phyloP scores from a whole-genome alignment of 2,113 vertebrate genomes.

The Calidris pugnax region DNA sequence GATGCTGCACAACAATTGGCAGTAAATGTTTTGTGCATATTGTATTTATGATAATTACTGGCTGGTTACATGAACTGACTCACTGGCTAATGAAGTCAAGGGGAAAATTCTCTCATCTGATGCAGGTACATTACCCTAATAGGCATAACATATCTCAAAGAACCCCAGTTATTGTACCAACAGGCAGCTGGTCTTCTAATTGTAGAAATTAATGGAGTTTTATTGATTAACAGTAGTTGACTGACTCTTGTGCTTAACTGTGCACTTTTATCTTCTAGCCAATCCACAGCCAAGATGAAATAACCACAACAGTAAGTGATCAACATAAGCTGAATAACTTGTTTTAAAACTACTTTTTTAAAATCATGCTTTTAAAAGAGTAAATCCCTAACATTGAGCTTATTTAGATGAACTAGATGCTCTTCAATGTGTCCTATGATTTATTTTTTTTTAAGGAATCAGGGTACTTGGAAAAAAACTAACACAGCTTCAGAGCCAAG shows the following conservation, averaged over 20 bases:
- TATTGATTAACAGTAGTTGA: not conserved
- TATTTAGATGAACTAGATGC: not conserved
- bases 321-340: not conserved
- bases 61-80: not conserved
- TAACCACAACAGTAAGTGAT: not conserved
- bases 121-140: not conserved
- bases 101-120: not conserved
- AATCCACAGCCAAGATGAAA: not conserved
- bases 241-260: not conserved
- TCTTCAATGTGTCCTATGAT: not conserved
- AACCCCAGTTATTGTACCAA: not conserved
- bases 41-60: not conserved
- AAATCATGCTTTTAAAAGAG: not conserved
- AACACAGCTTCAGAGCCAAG: not conserved
- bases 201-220: not conserved
- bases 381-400: not conserved
- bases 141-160: not conserved
- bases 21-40: not conserved
- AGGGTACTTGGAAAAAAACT: not conserved
- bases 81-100: not conserved
- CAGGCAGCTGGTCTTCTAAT: not conserved
- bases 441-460: not conserved
- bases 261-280: not conserved
- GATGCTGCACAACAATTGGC: not conserved
- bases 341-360: not conserved